phyloP scores from a whole-genome alignment of 2,797 vertebrate species.

The Enteromius unitaeniatus region DNA sequence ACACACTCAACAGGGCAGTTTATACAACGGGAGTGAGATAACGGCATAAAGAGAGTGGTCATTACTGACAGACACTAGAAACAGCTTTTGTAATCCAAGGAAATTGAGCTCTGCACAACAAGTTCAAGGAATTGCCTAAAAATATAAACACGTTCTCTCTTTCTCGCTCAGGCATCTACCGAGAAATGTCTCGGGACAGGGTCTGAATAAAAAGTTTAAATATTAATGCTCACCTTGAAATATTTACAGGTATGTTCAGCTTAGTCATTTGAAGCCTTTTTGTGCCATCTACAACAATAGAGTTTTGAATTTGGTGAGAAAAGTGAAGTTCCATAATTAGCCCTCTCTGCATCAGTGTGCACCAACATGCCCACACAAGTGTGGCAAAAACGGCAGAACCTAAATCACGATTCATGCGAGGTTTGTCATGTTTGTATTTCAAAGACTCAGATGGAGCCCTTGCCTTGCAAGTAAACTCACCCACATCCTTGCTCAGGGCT shows the following conservation, averaged over 20 bases:
- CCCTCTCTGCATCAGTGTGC: background rate
- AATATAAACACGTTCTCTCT: background rate
- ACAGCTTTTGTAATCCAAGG: constrained; percentile 3
- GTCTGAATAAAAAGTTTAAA: constrained; percentile 46
- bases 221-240: constrained; percentile 60
- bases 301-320: background rate
- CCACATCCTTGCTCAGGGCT: constrained; percentile 7
- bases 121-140: background rate
- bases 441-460: constrained; percentile 41
- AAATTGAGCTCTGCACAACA: background rate
- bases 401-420: constrained; percentile 11
- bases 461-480: constrained; percentile 30
- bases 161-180: background rate
- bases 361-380: constrained; percentile 11
- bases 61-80: constrained; percentile 16
- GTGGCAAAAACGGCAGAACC: constrained; percentile 5
- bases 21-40: constrained; percentile 16
- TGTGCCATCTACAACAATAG: background rate
- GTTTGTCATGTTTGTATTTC: background rate
- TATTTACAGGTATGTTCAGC: constrained; percentile 63
- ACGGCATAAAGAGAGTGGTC: constrained; percentile 19
- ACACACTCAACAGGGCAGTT: constrained; percentile 18
- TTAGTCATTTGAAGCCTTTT: constrained; percentile 1
- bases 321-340: constrained; percentile 29
- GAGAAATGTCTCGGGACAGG: constrained; percentile 47